Percentiles rank a stretch among this genome's conserved stretches.
phyloP scores from a whole-genome alignment of 92 coral and sea anemone genomes.

The Palythoa grandis region DNA sequence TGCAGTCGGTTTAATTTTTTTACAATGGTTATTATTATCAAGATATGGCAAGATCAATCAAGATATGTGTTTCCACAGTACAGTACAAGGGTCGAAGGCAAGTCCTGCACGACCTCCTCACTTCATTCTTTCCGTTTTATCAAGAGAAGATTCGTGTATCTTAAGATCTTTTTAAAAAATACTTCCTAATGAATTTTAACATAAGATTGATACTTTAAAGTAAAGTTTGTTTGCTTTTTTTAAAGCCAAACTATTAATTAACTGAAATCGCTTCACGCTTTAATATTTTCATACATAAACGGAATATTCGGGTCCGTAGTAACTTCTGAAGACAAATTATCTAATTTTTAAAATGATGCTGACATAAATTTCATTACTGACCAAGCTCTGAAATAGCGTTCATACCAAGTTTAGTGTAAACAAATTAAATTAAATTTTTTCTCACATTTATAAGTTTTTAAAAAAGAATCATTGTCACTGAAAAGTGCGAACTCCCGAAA shows the following conservation, averaged over 20 bases:
- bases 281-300: slow-evolving; percentile 3
- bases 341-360: neutral
- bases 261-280: neutral
- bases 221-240: neutral
- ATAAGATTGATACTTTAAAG: neutral
- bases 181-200: neutral
- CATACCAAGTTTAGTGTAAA: neutral
- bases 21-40: neutral
- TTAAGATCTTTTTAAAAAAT: neutral
- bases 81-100: neutral
- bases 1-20: slow-evolving; percentile 8
- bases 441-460: neutral
- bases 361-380: neutral
- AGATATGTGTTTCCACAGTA: neutral
- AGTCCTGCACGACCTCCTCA: neutral
- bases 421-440: neutral
- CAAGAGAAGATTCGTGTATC: neutral
- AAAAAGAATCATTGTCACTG: neutral
- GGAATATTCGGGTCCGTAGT: neutral
- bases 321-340: neutral
- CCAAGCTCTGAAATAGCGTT: too few species aligned
- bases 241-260: neutral
- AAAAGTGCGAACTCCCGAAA: too few species aligned
- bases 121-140: neutral
- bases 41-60: neutral